Conservation (phyloP, 2,113 vertebrate genomes). For the Cheilinus undulatus region DNA sequence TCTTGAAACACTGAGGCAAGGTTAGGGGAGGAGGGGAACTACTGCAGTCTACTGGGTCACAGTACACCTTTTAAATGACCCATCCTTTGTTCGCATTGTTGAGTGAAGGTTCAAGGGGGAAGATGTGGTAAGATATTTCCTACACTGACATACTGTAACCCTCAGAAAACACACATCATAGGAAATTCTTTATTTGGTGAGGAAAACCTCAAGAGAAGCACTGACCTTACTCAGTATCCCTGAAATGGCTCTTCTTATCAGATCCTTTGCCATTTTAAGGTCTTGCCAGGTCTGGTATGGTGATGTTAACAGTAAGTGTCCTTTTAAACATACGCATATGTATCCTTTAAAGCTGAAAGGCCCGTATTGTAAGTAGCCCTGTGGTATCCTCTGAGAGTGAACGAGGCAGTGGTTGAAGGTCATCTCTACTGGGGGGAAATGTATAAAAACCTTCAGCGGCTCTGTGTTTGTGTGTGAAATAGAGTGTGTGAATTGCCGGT, state of each 20-base stretch:
- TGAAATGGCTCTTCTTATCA: constrained; percentile 24
- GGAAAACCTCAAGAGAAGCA: background rate
- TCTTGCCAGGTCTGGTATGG: constrained; percentile 30
- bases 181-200: background rate
- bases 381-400: background rate
- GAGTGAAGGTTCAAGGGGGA: no score
- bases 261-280: constrained; percentile 54
- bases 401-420: constrained; percentile 67
- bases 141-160: background rate
- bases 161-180: no score
- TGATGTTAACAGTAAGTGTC: constrained; percentile 51
- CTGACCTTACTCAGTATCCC: constrained; percentile 37
- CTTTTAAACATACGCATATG: constrained; percentile 39
- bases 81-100: no score
- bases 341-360: constrained; percentile 57
- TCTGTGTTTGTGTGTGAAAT: constrained; percentile 15
- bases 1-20: no score
- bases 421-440: constrained; percentile 64
- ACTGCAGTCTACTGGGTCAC: no score
- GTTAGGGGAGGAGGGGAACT: no score
- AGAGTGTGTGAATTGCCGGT: constrained; percentile 29
- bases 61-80: no score
- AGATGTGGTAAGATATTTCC: no score
- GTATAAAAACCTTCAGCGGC: constrained; percentile 45
- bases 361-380: constrained; percentile 37